Conservation (phyloP, 1,140 invertebrate genomes). For the Leucophenga varia region DNA sequence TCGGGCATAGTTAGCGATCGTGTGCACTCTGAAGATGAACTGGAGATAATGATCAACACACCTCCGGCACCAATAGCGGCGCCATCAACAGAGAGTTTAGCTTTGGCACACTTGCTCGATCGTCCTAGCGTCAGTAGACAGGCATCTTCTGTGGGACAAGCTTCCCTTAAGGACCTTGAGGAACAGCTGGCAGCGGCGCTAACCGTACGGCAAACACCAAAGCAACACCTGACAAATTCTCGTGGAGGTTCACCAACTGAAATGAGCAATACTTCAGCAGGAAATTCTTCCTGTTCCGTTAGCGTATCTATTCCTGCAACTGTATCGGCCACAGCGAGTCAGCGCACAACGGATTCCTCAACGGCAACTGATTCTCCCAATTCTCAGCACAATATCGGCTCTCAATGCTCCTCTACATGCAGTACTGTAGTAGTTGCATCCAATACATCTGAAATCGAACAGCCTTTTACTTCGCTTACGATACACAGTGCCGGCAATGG, state of each 20-base stretch:
- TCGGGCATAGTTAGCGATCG: conserved; percentile 93
- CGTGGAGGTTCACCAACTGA: conserved; percentile 46
- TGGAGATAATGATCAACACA: conserved; percentile 80
- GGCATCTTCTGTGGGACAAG: conserved; percentile 58
- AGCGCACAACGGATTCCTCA: conserved; percentile 28
- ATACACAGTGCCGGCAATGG: too few relatives aligned
- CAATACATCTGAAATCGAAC: neutral
- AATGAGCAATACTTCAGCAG: conserved; percentile 49
- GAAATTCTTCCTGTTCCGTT: conserved; percentile 32
- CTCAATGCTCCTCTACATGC: conserved; percentile 79
- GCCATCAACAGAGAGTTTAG: conserved; percentile 73
- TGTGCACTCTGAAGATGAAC: conserved; percentile 89
- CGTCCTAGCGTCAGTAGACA: conserved; percentile 61
- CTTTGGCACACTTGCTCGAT: conserved; percentile 69
- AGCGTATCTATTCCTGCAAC: too few relatives aligned
- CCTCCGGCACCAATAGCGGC: conserved; percentile 62
- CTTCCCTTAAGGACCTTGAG: conserved; percentile 55
- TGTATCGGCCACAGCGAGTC: conserved; percentile 5
- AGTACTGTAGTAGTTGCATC: conserved; percentile 75
- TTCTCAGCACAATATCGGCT: conserved; percentile 60
- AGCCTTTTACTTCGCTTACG: too few relatives aligned
- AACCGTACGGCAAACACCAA: conserved; percentile 25
- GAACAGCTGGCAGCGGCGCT: conserved; percentile 48
- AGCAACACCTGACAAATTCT: conserved; percentile 17
- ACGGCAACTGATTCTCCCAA: conserved; percentile 48